phyloP scores from a whole-genome alignment of 2,113 vertebrate species.

The Irena cyanogastra region DNA sequence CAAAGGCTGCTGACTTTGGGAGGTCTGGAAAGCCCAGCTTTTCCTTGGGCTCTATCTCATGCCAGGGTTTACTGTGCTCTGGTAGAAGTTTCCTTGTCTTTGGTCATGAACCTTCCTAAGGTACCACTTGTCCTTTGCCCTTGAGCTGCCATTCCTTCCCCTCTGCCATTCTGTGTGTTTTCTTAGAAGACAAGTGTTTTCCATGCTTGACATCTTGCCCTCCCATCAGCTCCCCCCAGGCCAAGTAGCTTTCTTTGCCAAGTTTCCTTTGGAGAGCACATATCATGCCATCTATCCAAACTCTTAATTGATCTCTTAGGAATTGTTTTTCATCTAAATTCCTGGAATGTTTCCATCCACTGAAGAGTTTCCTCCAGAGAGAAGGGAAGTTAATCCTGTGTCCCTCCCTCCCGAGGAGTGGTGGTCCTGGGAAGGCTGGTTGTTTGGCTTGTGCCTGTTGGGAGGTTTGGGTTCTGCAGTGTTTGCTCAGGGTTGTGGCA shows the following conservation, averaged over 20 bases:
- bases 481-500: not conserved
- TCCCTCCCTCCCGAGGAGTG: not conserved
- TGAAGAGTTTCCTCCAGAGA: not conserved
- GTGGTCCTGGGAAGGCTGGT: not conserved
- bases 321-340: constrained; percentile 4
- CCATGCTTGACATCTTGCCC: not conserved
- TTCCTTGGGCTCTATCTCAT: not conserved
- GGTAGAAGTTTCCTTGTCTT: not conserved
- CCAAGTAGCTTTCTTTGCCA: not conserved
- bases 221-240: not conserved
- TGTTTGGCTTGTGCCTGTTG: not conserved
- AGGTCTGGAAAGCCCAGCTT: not conserved
- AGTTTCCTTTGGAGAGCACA: not conserved
- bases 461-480: not conserved
- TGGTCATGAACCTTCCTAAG: not conserved
- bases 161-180: not conserved
- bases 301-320: not conserved
- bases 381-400: not conserved
- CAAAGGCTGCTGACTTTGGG: not conserved
- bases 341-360: not conserved
- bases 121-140: not conserved
- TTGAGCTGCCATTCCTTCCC: not conserved
- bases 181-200: not conserved
- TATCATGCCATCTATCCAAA: not conserved
- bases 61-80: not conserved